Conservation (phyloP, 2,797 vertebrate genomes). For the Lutjanus argentimaculatus region DNA sequence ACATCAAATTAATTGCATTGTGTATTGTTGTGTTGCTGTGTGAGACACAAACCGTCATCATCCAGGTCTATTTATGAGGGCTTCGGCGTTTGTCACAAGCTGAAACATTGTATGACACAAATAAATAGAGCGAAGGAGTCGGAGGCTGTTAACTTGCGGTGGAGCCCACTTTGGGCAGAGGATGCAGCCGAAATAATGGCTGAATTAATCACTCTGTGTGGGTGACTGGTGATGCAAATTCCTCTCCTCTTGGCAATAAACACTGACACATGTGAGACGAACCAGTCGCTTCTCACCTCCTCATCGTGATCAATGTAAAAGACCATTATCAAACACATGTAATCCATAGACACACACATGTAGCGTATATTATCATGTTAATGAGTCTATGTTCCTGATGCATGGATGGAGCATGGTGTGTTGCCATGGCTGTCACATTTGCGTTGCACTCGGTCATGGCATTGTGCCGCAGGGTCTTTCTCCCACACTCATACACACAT, state of each 20-base stretch:
- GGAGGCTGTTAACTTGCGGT: slow-evolving; percentile 19
- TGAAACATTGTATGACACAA: slow-evolving; percentile 34
- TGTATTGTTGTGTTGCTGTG: slow-evolving; percentile 27
- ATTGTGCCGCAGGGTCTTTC: slow-evolving; percentile 24
- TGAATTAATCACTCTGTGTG: slow-evolving; percentile 53
- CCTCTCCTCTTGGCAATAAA: slow-evolving; percentile 39
- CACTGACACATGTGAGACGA: slow-evolving; percentile 13
- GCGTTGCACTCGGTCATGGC: background rate
- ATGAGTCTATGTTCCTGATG: background rate
- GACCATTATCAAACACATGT: background rate
- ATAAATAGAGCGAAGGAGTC: slow-evolving; percentile 42
- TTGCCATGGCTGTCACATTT: background rate
- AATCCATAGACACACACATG: slow-evolving; percentile 1
- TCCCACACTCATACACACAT: slow-evolving; percentile 18
- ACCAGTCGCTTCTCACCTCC: background rate
- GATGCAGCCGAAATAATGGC: slow-evolving; percentile 37
- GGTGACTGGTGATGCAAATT: slow-evolving; percentile 47
- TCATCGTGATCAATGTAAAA: background rate
- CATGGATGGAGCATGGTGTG: background rate
- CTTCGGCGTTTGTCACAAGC: slow-evolving; percentile 27
- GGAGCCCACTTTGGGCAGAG: slow-evolving; percentile 37
- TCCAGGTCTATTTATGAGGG: slow-evolving; percentile 18
- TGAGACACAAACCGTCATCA: slow-evolving; percentile 31
- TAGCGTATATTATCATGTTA: background rate
- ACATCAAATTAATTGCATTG: slow-evolving; percentile 16